Percentiles rank a stretch among this genome's conserved stretches.
Conservation (phyloP, 2,888 invertebrate genomes). For the Scotopteryx bipunctaria region DNA sequence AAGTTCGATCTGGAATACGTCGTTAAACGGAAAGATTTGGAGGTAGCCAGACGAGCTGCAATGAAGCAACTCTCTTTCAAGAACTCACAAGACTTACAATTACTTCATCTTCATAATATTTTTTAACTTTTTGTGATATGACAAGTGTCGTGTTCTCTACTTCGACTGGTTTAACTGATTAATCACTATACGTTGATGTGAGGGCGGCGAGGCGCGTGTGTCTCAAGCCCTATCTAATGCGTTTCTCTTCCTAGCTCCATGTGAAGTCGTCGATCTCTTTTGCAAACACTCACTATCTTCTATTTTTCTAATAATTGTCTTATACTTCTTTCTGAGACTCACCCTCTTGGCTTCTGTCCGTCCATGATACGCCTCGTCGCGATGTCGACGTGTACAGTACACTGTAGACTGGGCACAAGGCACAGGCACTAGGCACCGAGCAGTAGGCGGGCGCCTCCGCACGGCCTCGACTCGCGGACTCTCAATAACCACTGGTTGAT, state of each 20-base stretch:
- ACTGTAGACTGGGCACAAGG: conserved; percentile 24
- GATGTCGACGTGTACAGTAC: conserved; percentile 25
- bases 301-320: conserved; percentile 53
- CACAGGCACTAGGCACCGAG: not conserved
- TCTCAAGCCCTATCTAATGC: conserved; percentile 62
- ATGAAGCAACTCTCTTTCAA: conserved; percentile 63
- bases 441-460: conserved; percentile 36
- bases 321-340: conserved; percentile 64
- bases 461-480: conserved; percentile 34
- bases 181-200: conserved; percentile 58
- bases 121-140: conserved; percentile 68
- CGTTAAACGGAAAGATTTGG: conserved; percentile 99
- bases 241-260: conserved; percentile 71
- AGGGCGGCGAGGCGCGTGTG: conserved; percentile 47
- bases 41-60: conserved; percentile 88
- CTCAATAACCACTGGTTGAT: conserved; percentile 72
- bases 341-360: conserved; percentile 63
- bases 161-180: conserved; percentile 69
- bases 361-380: conserved; percentile 49
- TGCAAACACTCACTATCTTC: conserved; percentile 65
- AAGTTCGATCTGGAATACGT: conserved; percentile 99
- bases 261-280: conserved; percentile 62
- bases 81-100: conserved; percentile 66
- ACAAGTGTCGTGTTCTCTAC: conserved; percentile 73
- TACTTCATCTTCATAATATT: conserved; percentile 58